Evolutionary conservation across 2,797 vertebrate species (phyloP).

Genomic region (Poecilia velifera): DNA sequence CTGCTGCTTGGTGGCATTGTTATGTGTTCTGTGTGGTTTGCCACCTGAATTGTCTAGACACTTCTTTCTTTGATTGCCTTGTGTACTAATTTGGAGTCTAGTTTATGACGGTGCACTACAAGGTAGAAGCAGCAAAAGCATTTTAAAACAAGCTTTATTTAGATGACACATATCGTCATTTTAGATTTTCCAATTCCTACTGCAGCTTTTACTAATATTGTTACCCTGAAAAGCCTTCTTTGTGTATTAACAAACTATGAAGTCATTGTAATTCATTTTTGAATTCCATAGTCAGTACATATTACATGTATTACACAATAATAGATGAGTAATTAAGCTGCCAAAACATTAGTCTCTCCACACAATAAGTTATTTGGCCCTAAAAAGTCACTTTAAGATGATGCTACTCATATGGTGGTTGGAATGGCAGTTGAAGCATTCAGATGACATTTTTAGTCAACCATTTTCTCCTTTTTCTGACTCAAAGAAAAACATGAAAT

Average conservation of each 20-base stretch:
- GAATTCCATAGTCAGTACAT: too few species aligned
- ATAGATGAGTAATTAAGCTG: not conserved
- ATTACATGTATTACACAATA: too few species aligned
- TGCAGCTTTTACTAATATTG: not conserved
- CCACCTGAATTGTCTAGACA: constrained; percentile 49
- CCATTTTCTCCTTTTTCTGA: not conserved
- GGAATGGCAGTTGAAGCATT: not conserved
- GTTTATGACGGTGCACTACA: constrained; percentile 23
- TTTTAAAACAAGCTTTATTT: not conserved
- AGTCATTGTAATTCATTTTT: not conserved
- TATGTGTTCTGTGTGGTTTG: constrained; percentile 30
- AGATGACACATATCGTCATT: not conserved
- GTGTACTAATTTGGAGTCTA: constrained; percentile 14
- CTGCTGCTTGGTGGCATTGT: constrained; percentile 31
- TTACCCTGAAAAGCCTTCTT: not conserved
- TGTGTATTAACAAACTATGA: not conserved
- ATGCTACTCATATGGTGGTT: not conserved
- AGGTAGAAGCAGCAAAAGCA: constrained; percentile 18
- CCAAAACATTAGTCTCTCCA: not conserved
- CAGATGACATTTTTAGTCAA: not conserved
- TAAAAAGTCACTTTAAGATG: not conserved
- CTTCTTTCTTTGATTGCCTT: constrained; percentile 25
- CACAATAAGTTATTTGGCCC: not conserved
- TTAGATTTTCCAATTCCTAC: not conserved
- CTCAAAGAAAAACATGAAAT: not conserved